These are phyloP conservation scores for Trematomus bernacchii DNA, from an alignment of 2,797 vertebrate species.

Conservation along the genomic window DNA sequence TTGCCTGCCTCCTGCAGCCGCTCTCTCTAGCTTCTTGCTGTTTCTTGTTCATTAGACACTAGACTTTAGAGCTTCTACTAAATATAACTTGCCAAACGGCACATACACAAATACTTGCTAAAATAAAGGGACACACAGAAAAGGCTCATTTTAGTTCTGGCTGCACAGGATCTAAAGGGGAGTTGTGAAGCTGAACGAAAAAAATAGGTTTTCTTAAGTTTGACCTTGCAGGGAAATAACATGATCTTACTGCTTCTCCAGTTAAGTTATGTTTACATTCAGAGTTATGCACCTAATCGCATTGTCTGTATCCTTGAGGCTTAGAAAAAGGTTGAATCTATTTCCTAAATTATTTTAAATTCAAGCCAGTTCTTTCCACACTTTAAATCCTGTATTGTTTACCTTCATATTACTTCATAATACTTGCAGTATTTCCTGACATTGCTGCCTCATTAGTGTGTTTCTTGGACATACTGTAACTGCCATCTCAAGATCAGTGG, in stretches of 20 bases:
- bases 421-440: not conserved
- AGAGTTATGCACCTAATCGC: not conserved
- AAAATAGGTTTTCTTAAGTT: constrained; percentile 18
- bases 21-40: constrained; percentile 11
- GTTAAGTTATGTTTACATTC: not conserved
- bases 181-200: constrained; percentile 36
- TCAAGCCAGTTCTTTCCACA: not conserved
- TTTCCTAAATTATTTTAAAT: not conserved
- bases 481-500: not conserved
- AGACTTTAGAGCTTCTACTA: constrained; percentile 36
- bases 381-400: not conserved
- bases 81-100: constrained; percentile 37
- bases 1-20: constrained; percentile 44
- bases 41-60: constrained; percentile 51
- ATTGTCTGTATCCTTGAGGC: not conserved
- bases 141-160: constrained; percentile 37
- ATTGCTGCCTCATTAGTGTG: not conserved
- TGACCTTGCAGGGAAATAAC: not conserved
- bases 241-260: too few relatives aligned
- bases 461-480: not conserved
- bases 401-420: not conserved
- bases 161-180: constrained; percentile 39
- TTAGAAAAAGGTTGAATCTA: not conserved
- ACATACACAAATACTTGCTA: constrained; percentile 3
- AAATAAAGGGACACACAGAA: constrained; percentile 29